Base-by-base conservation (phyloP, 2,113 vertebrate species). In the Calyptommatus sinebrachiatus region DNA sequence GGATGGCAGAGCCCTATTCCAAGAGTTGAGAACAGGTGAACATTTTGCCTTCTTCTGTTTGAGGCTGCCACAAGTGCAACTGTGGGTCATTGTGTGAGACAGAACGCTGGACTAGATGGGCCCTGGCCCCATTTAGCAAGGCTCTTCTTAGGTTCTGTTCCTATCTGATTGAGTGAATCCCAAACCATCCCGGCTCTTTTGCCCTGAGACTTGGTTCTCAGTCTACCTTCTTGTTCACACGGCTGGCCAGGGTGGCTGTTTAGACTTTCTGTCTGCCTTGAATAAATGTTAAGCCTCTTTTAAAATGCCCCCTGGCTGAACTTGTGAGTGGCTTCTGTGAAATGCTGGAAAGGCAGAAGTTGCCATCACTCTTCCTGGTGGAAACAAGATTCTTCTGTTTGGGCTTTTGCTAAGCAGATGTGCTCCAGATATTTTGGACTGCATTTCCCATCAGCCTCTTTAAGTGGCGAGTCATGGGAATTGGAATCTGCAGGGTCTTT, bases 221-320 rank as follows among this genome's bases (percentile, higher is more conserved):
- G 10, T 9, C 61, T 29, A 35, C 71, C 70, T 63, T 1, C 0
- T 2, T 24, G n/a, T 31, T 45, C 48, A 14, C 14, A 28, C 5
- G 20, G 26, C 62, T 60, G 74, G 45, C 53, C 60, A 7, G n/a
- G 5, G 22, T 61, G 57, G 12, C 66, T 92, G 92, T 92, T 91
- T 91, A 92, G 92, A 91, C 91, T 91, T 20, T 8, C 87, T 91
- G 86, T 89, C 88, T 84, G 65, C 76, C 18, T 88, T 75, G 87
- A 50, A 3, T 93, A 91, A 92, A 90, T 88, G 24, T 87, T 81
- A 21, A 1, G 16, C 83, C 77, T 71, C 0, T 73, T 83, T 83
- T 79, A 67, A 80, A 86, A 57, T 0, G 83, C 81, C 89, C 90
- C 61, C 83, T 92, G 91, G 90, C 90, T 93, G 89, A 90, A 88